These are phyloP conservation scores for Chloropsis cyanopogon DNA, from an alignment of 2,113 vertebrate genomes.

Conservation along the genomic window DNA sequence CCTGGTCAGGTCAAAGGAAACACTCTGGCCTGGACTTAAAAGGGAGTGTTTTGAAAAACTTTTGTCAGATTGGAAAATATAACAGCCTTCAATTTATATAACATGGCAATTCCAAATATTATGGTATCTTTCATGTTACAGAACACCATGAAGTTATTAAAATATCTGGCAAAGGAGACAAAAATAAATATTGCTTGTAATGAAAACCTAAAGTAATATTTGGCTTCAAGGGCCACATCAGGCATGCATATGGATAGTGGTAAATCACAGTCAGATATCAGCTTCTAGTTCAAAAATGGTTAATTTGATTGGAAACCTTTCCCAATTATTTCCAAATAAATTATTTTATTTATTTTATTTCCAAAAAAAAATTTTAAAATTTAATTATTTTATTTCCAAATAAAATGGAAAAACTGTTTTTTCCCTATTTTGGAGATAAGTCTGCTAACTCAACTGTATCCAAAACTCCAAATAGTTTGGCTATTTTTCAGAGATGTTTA, in stretches of 20 bases:
- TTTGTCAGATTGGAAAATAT: background rate
- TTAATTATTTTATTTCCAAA: too few species aligned
- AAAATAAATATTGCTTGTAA: background rate
- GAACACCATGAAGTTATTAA: background rate
- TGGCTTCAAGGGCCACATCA: background rate
- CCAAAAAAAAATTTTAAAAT: too few species aligned
- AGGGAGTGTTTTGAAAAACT: background rate
- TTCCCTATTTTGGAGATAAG: background rate
- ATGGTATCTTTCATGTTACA: background rate
- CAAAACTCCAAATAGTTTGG: background rate
- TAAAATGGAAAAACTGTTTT: background rate
- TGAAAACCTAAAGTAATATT: background rate
- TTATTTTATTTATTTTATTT: too few species aligned
- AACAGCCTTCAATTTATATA: background rate
- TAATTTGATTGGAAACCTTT: background rate
- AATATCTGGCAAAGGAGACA: background rate
- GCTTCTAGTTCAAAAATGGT: background rate
- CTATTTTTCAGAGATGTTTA: background rate
- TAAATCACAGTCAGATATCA: background rate
- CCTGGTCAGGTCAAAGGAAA: background rate
- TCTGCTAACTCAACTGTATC: background rate
- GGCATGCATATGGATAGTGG: fast-evolving
- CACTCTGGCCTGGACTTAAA: background rate
- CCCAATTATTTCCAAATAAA: background rate
- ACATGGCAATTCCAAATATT: background rate